Evolutionary conservation across 2,797 vertebrate species (phyloP), one percentile per base, ranked within the genome.

Genomic region (Tarsius wallacei): DNA sequence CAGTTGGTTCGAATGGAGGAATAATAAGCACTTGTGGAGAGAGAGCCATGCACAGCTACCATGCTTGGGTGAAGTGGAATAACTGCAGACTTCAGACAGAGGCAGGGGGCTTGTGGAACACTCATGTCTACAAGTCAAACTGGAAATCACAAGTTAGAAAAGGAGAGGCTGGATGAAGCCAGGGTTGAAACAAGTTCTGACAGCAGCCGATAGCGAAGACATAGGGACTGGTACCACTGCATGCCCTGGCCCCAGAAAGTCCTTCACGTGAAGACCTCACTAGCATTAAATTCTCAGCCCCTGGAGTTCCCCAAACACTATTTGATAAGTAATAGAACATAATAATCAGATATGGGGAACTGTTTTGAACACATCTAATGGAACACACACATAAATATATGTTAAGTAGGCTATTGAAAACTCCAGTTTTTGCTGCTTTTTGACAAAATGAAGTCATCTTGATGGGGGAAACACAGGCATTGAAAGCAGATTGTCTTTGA

Each of bases 401-500:
- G 8, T 24, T 53, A 47, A 42, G 21, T 33, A 70, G 63, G 63
- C 19, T 77, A 87, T 12, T 84, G 93, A 90, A 87, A 63, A 87
- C 55, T 77, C 31, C 31, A 76, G 21, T 21, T 61, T 74, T 61
- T n/a, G 28, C 87, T 73, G 49, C 53, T 87, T 85, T 71, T 77
- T 33, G 36, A 51, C 11, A 64, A 91, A 81, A 47, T 22, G 4
- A 33, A 76, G 15, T 51, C 81, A 73, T 33, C 11, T 71, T 83
- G 22, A 28, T 86, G 6, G 53, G 66, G 17, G 14, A 84, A 93
- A 82, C 51, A 31, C 31, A 31, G 15, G 5, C 59, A 68, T 33
- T 93, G 55, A 71, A 64, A 92, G 36, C 22, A 66, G 73, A 76
- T 17, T 26, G 51, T 77, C 28, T 84, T 85, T 88, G 76, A 82